These are phyloP conservation scores for Echinops telfairi DNA, from an alignment of 2,113 vertebrate genomes.

Conservation along the genomic window DNA sequence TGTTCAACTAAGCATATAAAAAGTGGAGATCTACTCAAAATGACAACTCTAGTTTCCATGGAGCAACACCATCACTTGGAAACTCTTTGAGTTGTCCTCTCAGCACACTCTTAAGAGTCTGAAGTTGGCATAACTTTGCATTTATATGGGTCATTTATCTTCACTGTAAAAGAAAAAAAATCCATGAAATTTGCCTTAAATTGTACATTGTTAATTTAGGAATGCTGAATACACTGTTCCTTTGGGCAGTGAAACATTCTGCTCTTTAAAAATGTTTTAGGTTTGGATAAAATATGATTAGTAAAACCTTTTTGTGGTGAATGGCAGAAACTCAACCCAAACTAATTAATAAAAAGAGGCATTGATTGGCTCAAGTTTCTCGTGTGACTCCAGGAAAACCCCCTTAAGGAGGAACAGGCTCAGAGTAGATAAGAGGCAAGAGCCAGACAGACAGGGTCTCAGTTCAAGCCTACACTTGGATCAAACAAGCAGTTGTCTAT, in stretches of 20 bases:
- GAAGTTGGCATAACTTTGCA: not conserved
- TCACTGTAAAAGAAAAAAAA: constrained; percentile 47
- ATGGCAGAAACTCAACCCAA: constrained; percentile 22
- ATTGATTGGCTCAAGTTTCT: not conserved
- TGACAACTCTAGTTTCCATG: not conserved
- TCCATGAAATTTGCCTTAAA: constrained; percentile 51
- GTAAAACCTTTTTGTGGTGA: constrained; percentile 16
- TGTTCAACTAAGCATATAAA: not conserved
- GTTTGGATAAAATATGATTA: constrained; percentile 19
- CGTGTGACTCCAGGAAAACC: constrained; percentile 4
- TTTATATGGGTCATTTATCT: constrained; percentile 41
- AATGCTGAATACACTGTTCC: not conserved
- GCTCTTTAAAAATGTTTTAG: constrained; percentile 57
- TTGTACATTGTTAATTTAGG: constrained; percentile 45
- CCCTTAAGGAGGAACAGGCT: not conserved
- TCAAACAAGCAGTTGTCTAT: not conserved
- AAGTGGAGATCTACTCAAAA: not conserved
- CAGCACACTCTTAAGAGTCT: constrained; percentile 14
- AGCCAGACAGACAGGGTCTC: not conserved
- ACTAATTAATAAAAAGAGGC: constrained; percentile 12
- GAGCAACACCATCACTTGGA: not conserved
- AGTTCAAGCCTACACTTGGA: not conserved
- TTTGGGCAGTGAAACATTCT: constrained; percentile 39
- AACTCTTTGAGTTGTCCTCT: constrained; percentile 26
- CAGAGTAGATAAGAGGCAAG: not conserved